Evolutionary conservation across 2,113 vertebrate genomes (phyloP).

Genomic region (Bubo blakistoni): DNA sequence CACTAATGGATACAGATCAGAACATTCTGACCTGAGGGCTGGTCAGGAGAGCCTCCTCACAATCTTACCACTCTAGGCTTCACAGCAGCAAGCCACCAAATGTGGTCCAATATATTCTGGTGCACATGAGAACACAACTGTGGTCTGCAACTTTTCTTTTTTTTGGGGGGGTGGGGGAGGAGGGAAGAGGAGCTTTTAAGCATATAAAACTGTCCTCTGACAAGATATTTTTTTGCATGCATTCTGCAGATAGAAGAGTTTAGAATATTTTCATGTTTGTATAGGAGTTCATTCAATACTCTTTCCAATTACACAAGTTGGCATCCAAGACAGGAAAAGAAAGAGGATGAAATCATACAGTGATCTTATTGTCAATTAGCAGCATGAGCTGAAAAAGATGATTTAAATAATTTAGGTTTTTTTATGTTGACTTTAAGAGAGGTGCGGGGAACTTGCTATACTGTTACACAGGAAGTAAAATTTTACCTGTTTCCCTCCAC

Average conservation of each 20-base stretch:
- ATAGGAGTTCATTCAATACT: not conserved
- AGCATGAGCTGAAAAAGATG: slow-evolving; percentile 57
- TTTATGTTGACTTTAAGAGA: slow-evolving; percentile 19
- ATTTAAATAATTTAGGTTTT: slow-evolving; percentile 66
- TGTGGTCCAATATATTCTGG: not conserved
- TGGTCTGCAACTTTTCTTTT: not conserved
- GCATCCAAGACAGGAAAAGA: not conserved
- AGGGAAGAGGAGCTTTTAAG: not conserved
- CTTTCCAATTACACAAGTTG: not conserved
- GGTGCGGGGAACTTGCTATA: not conserved
- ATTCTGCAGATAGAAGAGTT: not conserved
- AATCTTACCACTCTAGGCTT: not conserved
- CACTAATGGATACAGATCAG: not conserved
- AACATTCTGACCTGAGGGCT: not conserved
- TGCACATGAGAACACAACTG: not conserved
- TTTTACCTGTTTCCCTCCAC: not conserved
- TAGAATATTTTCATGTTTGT: not conserved
- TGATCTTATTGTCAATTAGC: slow-evolving; percentile 25
- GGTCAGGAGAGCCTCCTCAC: not conserved
- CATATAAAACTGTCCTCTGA: not conserved
- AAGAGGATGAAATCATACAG: not conserved
- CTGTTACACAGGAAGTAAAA: not conserved
- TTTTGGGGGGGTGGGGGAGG: too few relatives aligned
- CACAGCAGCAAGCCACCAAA: not conserved
- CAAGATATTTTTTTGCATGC: not conserved